phyloP scores from a whole-genome alignment of 2,888 invertebrate genomes.

The Noctua comes region DNA sequence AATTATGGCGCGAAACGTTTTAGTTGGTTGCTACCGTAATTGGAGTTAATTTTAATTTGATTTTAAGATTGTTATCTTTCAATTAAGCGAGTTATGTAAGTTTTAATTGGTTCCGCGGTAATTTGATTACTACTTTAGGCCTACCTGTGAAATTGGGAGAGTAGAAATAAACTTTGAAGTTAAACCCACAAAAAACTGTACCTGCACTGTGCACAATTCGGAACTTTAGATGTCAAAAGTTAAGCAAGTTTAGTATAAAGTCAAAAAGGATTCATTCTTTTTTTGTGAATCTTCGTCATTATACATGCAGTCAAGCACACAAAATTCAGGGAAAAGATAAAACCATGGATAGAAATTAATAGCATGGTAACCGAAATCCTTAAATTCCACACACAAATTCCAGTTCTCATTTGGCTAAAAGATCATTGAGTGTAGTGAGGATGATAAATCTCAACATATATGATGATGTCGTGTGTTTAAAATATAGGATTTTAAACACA shows the following conservation, averaged over 20 bases:
- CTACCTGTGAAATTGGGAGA: slow-evolving; percentile 23
- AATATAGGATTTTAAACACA: not conserved
- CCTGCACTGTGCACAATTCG: not conserved
- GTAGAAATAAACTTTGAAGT: slow-evolving; percentile 10
- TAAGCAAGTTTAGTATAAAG: not conserved
- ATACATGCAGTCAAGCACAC: not conserved
- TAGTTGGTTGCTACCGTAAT: slow-evolving; percentile 79
- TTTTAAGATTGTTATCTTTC: slow-evolving; percentile 73
- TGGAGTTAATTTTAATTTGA: slow-evolving; percentile 76
- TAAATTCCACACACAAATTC: not conserved
- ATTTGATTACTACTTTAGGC: slow-evolving; percentile 50
- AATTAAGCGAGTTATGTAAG: slow-evolving; percentile 57
- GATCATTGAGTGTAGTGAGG: not conserved
- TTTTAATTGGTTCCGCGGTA: slow-evolving; percentile 64
- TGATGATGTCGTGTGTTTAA: too few species aligned
- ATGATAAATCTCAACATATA: not conserved
- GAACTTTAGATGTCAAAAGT: not conserved
- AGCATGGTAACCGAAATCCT: not conserved
- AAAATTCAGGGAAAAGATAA: not conserved
- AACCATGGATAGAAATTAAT: not conserved
- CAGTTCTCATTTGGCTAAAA: not conserved
- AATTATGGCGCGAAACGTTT: slow-evolving; percentile 80
- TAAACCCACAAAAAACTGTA: not conserved
- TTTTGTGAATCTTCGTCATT: not conserved
- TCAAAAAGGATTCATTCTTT: not conserved